phyloP scores from a whole-genome alignment of 2,113 vertebrate genomes.

The Pholis gunnellus region DNA sequence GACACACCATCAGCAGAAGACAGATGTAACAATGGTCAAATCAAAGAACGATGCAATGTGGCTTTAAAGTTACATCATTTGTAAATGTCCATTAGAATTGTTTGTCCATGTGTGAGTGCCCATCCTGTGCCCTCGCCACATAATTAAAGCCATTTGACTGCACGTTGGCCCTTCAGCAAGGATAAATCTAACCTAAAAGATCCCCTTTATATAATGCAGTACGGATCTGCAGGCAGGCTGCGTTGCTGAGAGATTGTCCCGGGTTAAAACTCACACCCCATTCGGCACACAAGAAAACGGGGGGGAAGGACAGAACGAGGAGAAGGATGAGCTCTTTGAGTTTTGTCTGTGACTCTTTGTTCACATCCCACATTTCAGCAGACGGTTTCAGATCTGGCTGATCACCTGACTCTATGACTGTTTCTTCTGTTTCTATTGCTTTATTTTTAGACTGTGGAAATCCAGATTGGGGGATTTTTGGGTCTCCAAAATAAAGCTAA shows the following conservation, averaged over 20 bases:
- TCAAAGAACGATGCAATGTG: background rate
- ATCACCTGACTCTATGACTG: slow-evolving; percentile 26
- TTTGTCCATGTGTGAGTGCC: background rate
- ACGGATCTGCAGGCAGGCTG: slow-evolving; percentile 43
- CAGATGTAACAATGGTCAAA: background rate
- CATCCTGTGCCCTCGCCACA: slow-evolving; percentile 21
- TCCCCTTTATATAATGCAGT: slow-evolving; percentile 62
- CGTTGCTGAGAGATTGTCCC: slow-evolving; percentile 8
- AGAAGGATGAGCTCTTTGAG: slow-evolving; percentile 24
- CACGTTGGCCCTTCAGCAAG: slow-evolving; percentile 61
- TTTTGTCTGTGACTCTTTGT: slow-evolving; percentile 42
- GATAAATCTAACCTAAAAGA: slow-evolving; percentile 61
- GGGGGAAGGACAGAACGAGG: slow-evolving; percentile 6
- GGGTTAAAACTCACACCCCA: slow-evolving; percentile 7
- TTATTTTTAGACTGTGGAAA: background rate
- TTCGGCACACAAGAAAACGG: background rate
- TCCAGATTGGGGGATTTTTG: background rate
- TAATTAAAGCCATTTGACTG: slow-evolving; percentile 44
- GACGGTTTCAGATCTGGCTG: slow-evolving; percentile 6
- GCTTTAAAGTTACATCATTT: slow-evolving; percentile 4
- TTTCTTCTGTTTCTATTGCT: slow-evolving; percentile 3
- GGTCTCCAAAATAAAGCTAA: background rate
- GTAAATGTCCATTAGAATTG: slow-evolving; percentile 5
- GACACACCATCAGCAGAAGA: background rate
- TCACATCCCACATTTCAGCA: slow-evolving; percentile 3